Base-by-base conservation (phyloP, 2,888 invertebrate species). In the Drosophila nigritarsus region DNA sequence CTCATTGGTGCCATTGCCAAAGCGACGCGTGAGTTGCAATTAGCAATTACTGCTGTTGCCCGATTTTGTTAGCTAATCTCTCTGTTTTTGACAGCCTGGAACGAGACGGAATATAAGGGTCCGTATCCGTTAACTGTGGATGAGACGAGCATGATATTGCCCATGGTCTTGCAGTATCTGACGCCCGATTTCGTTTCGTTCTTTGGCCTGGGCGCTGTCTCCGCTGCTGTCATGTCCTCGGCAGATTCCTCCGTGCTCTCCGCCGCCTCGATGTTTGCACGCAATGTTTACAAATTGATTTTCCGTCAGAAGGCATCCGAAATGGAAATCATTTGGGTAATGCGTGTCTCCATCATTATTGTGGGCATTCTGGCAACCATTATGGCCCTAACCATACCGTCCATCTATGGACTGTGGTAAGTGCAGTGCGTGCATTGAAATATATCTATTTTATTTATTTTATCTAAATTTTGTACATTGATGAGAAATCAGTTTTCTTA, bases 211-310 rank as follows among this genome's bases (percentile, higher is more conserved):
- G 99, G 99, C 0, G 99, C 99, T 9, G 99, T 99, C 9, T 99
- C 99, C 0, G 99, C 99, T 1, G 99, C 99, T 27, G 99, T 99
- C 78, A 99, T 99, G 99, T 99, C 99, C 42, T 99, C 99, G 0
- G 99, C 99, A 0, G 99, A 99, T 94, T 99, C 99, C 62, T 99
- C 99, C 83, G 98, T 99, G 59, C 95, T 99, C 27, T 99, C 99
- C 29, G 99, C 99, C 4, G 98, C 98, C 83, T 98, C 99, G 34
- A 99, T 99, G 99, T 99, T 99, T 92, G 99, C 99, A 74, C 95
- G 99, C 92, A 99, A 99, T 93, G 97, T 99, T 83, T 99, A 99
- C 95, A 98, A 97, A 94, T 95, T 98, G 93, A 98, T 99, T 92
- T 98, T 99, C 94, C 95, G 99, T 66, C 98, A 98, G 94, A 96